Evolutionary conservation across 1,140 invertebrate species (phyloP).

Genomic region (Samia ricini): DNA sequence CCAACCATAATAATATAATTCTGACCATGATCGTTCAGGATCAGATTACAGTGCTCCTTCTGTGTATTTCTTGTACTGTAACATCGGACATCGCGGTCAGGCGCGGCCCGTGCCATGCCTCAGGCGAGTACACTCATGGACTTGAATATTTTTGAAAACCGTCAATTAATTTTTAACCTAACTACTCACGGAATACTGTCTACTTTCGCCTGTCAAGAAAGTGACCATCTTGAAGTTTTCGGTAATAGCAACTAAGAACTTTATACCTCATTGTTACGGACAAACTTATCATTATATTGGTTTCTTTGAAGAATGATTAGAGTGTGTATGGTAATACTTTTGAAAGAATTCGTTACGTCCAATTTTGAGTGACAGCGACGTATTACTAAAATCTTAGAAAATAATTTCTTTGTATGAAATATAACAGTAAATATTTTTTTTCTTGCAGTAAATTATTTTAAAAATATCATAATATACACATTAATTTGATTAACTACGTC

Average conservation of each 20-base stretch:
- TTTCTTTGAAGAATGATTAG: conserved; percentile 22
- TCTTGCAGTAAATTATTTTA: too few species aligned
- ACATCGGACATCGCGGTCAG: conserved; percentile 1
- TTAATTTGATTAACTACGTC: too few species aligned
- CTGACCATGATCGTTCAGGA: too few species aligned
- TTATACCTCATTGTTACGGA: conserved; percentile 42
- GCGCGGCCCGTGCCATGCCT: conserved; percentile 62
- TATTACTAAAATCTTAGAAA: background rate
- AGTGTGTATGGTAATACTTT: conserved; percentile 7
- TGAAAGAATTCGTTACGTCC: background rate
- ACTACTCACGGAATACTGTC: conserved; percentile 3
- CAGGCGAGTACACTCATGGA: conserved; percentile 32
- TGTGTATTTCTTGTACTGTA: background rate
- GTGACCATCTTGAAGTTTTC: conserved; percentile 20
- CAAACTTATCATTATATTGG: conserved; percentile 27
- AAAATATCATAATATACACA: too few species aligned
- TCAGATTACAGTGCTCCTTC: background rate
- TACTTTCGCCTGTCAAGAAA: conserved; percentile 1
- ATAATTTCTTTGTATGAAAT: too few species aligned
- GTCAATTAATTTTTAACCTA: conserved; percentile 16
- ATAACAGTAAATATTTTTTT: too few species aligned
- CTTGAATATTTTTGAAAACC: conserved; percentile 41
- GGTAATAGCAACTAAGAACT: conserved; percentile 31
- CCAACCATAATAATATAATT: too few species aligned
- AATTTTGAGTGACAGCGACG: background rate